phyloP scores from a whole-genome alignment of 2,888 invertebrate genomes.

The Ariolimax columbianus region DNA sequence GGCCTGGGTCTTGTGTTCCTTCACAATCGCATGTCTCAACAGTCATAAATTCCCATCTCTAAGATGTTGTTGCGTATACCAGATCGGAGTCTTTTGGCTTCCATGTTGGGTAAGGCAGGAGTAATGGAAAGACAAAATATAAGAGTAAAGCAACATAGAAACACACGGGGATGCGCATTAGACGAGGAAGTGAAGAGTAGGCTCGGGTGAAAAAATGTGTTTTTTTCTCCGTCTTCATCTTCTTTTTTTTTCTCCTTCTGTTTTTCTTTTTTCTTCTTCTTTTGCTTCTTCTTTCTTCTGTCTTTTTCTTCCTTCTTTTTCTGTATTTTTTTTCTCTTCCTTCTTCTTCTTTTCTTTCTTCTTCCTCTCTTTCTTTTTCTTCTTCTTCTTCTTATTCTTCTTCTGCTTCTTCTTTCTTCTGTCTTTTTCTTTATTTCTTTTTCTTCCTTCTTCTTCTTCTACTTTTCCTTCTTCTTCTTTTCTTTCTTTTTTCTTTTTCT shows the following conservation, averaged over 20 bases:
- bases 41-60: too few species aligned
- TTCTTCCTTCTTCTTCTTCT: neutral
- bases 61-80: too few species aligned
- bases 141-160: too few species aligned
- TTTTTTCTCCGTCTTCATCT: neutral
- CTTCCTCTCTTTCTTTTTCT: slow-evolving; percentile 18
- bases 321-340: slow-evolving; percentile 26
- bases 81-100: too few species aligned
- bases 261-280: neutral
- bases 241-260: neutral
- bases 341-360: slow-evolving; percentile 35
- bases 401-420: neutral
- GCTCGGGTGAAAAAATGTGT: too few species aligned
- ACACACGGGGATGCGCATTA: too few species aligned
- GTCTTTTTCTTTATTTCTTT: neutral
- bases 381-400: neutral
- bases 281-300: neutral
- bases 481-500: neutral
- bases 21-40: too few species aligned
- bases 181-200: too few species aligned
- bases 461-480: neutral
- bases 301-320: neutral
- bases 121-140: too few species aligned
- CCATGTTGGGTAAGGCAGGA: too few species aligned
- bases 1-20: too few species aligned